phyloP scores from a whole-genome alignment of 1,140 invertebrate species.

The Drosophila carrolli region DNA sequence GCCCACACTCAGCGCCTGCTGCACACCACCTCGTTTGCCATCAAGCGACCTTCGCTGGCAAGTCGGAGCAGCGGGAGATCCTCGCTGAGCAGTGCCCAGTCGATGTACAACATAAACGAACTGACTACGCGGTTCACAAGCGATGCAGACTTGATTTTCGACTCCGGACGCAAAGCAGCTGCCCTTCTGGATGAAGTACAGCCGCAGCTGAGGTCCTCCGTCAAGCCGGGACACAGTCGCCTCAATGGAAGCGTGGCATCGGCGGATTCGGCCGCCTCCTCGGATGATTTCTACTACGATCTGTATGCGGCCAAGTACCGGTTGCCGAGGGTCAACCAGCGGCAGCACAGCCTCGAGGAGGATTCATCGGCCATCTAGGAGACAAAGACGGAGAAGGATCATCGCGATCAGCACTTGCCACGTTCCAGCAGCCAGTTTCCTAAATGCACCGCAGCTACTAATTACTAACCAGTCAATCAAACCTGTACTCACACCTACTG shows the following conservation, averaged over 20 bases:
- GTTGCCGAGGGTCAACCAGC: constrained; percentile 57
- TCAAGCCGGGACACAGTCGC: constrained; percentile 52
- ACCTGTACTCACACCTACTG: constrained; percentile 27
- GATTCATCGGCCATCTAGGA: constrained; percentile 49
- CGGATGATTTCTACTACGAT: constrained; percentile 69
- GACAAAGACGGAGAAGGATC: constrained; percentile 1
- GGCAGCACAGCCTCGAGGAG: constrained; percentile 67
- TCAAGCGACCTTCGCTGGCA: constrained; percentile 76
- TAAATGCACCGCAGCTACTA: constrained; percentile 22
- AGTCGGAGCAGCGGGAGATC: constrained; percentile 67
- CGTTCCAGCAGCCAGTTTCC: constrained; percentile 16
- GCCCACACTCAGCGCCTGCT: constrained; percentile 68
- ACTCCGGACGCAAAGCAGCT: constrained; percentile 67
- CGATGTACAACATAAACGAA: constrained; percentile 77
- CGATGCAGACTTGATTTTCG: constrained; percentile 68
- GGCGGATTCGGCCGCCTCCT: constrained; percentile 31
- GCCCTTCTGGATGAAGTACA: constrained; percentile 74
- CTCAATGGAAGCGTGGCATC: constrained; percentile 34
- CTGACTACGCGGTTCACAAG: constrained; percentile 58
- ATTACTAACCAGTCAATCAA: constrained; percentile 17
- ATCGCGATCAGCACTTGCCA: constrained; percentile 21
- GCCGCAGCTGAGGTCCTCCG: constrained; percentile 62
- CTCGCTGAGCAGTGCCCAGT: constrained; percentile 75
- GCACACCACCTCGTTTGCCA: constrained; percentile 79
- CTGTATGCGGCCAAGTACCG: constrained; percentile 66